Percentiles rank a stretch among this genome's conserved stretches.
These are phyloP conservation scores for Luidia sarsii DNA, from an alignment of 53 echinoderm and acorn worm genomes.

Conservation along the genomic window DNA sequence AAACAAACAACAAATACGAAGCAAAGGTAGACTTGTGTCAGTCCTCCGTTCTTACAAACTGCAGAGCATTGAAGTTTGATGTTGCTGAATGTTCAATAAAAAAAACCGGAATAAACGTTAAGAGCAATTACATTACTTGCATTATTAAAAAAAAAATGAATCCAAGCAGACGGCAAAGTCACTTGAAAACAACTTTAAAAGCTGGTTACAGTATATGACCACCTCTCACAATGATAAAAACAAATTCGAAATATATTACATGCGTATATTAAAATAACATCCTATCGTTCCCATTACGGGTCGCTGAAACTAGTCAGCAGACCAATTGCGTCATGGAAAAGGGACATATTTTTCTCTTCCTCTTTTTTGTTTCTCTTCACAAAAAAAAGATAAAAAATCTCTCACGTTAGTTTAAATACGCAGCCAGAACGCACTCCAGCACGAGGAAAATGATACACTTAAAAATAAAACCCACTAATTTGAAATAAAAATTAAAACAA, in stretches of 20 bases:
- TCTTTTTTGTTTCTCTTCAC: not conserved
- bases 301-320: not conserved
- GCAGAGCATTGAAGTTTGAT: not conserved
- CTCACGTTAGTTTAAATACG: constrained; percentile 7
- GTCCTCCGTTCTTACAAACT: not conserved
- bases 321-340: constrained; percentile 57
- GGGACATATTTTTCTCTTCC: constrained; percentile 19
- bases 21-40: too few species aligned
- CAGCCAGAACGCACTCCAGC: not conserved
- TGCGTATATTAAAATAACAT: constrained; percentile 26
- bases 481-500: too few species aligned
- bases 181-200: not conserved
- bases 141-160: not conserved
- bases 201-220: not conserved
- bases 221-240: constrained; percentile 15
- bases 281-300: constrained; percentile 51
- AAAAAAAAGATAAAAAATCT: not conserved
- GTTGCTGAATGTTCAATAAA: not conserved
- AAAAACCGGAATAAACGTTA: not conserved
- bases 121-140: not conserved
- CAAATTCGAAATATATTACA: constrained; percentile 21
- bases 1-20: too few species aligned
- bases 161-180: too few species aligned
- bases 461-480: too few species aligned
- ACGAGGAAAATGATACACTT: not conserved